Percentiles rank a stretch among this genome's conserved stretches.
phyloP scores from a whole-genome alignment of 2,888 invertebrate genomes.

The Machimus atricapillus region DNA sequence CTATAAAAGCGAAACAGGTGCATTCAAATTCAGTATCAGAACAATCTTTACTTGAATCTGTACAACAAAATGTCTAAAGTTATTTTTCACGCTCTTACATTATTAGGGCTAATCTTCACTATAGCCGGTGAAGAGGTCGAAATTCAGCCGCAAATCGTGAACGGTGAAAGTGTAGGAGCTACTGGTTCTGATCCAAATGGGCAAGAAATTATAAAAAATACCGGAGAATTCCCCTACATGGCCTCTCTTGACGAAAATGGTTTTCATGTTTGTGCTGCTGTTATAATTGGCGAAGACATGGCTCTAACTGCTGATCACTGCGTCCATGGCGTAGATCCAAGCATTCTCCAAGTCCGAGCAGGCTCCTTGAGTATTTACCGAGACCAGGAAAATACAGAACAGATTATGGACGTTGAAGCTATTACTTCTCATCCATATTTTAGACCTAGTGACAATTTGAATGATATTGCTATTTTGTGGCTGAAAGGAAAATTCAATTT shows the following conservation, averaged over 20 bases:
- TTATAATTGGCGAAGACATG: not conserved
- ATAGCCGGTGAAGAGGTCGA: not conserved
- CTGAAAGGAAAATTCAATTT: not conserved
- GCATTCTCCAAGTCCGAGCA: not conserved
- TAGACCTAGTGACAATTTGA: constrained; percentile 13
- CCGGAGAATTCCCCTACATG: constrained; percentile 12
- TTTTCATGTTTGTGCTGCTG: not conserved
- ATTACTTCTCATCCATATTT: constrained; percentile 2
- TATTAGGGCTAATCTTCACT: not conserved
- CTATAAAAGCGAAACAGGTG: not conserved
- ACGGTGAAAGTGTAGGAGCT: constrained; percentile 2
- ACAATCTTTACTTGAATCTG: not conserved
- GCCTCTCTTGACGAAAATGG: not conserved
- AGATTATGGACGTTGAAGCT: not conserved
- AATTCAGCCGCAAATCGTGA: not conserved
- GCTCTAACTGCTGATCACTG: constrained; percentile 8
- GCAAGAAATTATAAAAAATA: constrained; percentile 1
- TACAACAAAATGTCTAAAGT: not conserved
- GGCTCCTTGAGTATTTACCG: not conserved
- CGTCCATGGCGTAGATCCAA: constrained; percentile 3
- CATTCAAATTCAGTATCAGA: not conserved
- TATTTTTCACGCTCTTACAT: not conserved
- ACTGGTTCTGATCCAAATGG: not conserved
- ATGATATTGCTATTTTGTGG: constrained; percentile 19
- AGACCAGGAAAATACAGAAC: not conserved